These are phyloP conservation scores for Pipistrellus kuhlii DNA, from an alignment of 2,797 vertebrate genomes.

Conservation along the genomic window DNA sequence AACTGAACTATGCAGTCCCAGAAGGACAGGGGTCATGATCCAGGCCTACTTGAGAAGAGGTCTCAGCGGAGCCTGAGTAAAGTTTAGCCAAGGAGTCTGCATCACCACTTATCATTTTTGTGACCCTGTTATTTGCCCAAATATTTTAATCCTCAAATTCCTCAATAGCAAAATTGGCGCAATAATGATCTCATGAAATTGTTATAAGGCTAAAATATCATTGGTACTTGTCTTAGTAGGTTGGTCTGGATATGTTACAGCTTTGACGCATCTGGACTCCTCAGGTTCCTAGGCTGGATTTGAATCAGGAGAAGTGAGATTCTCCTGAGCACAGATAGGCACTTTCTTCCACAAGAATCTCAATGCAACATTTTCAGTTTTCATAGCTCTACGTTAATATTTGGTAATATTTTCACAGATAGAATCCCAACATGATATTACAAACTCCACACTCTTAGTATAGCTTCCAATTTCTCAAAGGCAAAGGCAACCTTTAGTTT, in stretches of 20 bases:
- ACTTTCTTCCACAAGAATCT: background rate
- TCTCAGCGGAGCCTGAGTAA: background rate
- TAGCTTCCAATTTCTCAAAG: background rate
- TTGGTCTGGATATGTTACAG: background rate
- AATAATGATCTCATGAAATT: background rate
- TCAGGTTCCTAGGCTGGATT: background rate
- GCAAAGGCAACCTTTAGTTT: constrained; percentile 26
- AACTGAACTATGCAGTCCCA: background rate
- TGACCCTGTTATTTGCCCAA: background rate
- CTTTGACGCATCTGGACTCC: background rate
- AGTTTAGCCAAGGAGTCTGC: background rate
- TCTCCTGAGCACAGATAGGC: background rate
- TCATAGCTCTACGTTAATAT: background rate
- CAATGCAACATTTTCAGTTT: background rate
- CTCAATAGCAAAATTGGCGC: background rate
- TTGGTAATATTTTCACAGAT: constrained; percentile 51
- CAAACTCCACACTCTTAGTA: background rate
- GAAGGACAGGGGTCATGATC: background rate
- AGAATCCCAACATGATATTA: constrained; percentile 37
- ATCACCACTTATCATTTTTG: background rate
- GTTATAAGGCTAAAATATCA: background rate
- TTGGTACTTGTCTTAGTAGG: no score
- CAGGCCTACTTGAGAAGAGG: background rate
- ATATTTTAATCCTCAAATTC: background rate
- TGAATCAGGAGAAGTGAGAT: background rate